Conservation (phyloP, 2,113 vertebrate genomes). For the Cavia porcellus region DNA sequence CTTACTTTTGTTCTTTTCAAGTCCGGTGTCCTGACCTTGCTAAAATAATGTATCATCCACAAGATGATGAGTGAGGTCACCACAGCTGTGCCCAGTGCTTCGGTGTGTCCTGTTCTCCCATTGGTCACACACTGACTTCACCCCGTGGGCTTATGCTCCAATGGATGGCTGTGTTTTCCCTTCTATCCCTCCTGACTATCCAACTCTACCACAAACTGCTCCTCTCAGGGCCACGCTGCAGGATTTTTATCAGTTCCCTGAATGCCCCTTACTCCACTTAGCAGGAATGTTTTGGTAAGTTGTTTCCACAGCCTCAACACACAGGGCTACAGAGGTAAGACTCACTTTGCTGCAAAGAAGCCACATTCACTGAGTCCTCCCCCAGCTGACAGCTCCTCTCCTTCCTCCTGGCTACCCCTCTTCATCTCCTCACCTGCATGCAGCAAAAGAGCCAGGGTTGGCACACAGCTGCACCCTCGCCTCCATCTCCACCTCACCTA, state of each 20-base stretch:
- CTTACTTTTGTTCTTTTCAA: neutral
- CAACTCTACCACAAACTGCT: neutral
- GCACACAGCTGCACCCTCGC: neutral
- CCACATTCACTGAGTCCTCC: rapidly evolving
- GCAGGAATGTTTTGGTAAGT: neutral
- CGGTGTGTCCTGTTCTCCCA: neutral
- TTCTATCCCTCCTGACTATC: neutral
- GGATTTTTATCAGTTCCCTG: neutral
- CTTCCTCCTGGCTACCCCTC: neutral
- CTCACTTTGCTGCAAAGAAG: neutral
- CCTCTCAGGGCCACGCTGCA: neutral
- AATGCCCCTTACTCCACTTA: neutral
- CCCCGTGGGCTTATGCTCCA: neutral
- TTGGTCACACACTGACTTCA: neutral
- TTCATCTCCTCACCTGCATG: neutral
- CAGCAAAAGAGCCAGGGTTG: neutral
- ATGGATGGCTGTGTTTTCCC: neutral
- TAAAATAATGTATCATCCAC: neutral
- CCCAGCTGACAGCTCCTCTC: neutral
- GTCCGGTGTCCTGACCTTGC: neutral
- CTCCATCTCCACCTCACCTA: neutral
- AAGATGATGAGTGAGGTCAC: neutral
- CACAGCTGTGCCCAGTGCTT: neutral
- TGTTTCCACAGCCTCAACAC: neutral
- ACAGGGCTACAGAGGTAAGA: rapidly evolving